Evolutionary conservation across 2,113 vertebrate species (phyloP).

Genomic region (Notothenia rossii): DNA sequence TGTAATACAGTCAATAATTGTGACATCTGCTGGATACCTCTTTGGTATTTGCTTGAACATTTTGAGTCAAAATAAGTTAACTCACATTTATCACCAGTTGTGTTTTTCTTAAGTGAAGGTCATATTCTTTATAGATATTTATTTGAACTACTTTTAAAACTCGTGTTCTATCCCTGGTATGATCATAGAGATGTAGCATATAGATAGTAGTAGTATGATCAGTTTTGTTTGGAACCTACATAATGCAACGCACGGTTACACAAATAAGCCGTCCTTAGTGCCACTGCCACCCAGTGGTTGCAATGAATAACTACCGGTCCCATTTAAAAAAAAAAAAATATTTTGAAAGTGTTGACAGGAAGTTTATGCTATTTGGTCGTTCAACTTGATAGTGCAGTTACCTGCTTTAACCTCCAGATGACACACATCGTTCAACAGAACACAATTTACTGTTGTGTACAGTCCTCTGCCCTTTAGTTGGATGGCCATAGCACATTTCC

Average conservation of each 20-base stretch:
- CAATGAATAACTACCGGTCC: accelerated
- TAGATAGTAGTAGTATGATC: too few species aligned
- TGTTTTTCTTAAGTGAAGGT: background rate
- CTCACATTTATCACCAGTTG: too few species aligned
- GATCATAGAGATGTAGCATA: background rate
- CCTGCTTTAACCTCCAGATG: background rate
- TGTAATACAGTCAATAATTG: background rate
- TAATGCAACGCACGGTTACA: background rate
- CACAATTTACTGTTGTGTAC: background rate
- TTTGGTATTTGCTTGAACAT: background rate
- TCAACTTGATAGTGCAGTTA: background rate
- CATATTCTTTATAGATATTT: background rate
- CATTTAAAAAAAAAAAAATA: background rate
- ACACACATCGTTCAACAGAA: background rate
- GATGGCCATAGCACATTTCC: background rate
- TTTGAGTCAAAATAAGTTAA: background rate
- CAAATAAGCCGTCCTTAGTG: background rate
- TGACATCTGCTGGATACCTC: background rate
- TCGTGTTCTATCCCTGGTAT: background rate
- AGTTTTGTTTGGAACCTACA: background rate
- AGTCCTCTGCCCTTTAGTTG: background rate
- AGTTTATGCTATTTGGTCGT: background rate
- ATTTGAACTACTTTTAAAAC: background rate
- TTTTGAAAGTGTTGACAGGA: background rate
- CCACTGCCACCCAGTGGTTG: background rate